Base-by-base conservation (phyloP, 1,140 invertebrate genomes). In the Caenorhabditis latens region DNA sequence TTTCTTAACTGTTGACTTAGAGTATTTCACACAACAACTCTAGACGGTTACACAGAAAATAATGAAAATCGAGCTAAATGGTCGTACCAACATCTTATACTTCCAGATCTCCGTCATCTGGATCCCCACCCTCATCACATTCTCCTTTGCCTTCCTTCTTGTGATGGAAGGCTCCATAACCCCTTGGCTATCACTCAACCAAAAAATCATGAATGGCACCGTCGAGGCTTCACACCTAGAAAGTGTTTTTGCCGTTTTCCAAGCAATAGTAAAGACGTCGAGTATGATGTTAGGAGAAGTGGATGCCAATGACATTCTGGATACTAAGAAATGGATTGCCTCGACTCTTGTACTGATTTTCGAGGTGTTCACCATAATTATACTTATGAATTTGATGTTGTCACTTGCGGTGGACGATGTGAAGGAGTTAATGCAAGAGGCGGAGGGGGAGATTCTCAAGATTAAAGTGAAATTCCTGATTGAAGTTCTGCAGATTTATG, bases 241-340 rank as follows among this genome's bases (percentile, higher is more conserved):
- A 42, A 88, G 67, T 0, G 48, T 88, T 53, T 53, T 88, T n/a
- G 84, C 82, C 2, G 85, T 88, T 24, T 84, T 88, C 4, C 87
- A 88, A 84, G 87, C 87, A 6, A 32, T 88, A 24, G 85, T 84
- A 1, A 88, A 88, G 32, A 88, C 87, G 13, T 88, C 87, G 0
- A 88, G 84, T 13, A 88, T 88, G 87, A 88, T 88, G 87, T 85
- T 88, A 24, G 87, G 87, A 61, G 87, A 88, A 65, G 87, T 88
- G 8, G 87, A 88, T 65, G 87, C 87, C 4, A 84, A 88, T 83
- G 84, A 88, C 24, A 85, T 85, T 55, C 83, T 85, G 16, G 86
- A 61, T 16, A 88, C 83, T 0, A 61, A 67, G 0, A 63, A 85
- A 63, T 88, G 87, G 87, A 88, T 88, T 40, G 84, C 87, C 8